phyloP scores from a whole-genome alignment of 2,113 vertebrate genomes.

The Scopus umbretta region DNA sequence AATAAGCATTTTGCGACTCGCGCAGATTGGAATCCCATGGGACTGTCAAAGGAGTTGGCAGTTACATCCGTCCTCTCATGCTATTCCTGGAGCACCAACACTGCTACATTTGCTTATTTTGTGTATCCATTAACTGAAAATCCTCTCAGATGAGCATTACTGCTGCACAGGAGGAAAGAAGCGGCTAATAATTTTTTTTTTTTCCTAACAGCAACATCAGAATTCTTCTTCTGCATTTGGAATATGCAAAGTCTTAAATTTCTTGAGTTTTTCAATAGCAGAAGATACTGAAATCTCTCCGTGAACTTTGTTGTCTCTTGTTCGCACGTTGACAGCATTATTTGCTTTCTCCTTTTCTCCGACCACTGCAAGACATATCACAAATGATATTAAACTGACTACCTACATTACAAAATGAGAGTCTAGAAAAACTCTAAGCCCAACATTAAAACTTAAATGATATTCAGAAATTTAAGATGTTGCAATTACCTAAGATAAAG shows the following conservation, averaged over 20 bases:
- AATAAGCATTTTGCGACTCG: neutral
- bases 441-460: neutral
- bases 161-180: neutral
- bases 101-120: neutral
- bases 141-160: neutral
- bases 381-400: neutral
- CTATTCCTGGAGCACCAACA: neutral
- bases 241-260: slow-evolving; percentile 76
- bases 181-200: neutral
- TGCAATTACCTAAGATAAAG: slow-evolving; percentile 89
- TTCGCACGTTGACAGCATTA: slow-evolving; percentile 84
- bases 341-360: slow-evolving; percentile 91
- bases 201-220: slow-evolving; percentile 51
- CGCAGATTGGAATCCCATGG: neutral
- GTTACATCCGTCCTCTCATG: neutral
- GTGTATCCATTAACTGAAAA: neutral
- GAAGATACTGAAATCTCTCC: slow-evolving; percentile 80
- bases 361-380: slow-evolving; percentile 79
- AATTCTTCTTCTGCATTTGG: slow-evolving; percentile 87
- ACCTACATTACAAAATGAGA: neutral
- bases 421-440: neutral
- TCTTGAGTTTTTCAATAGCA: slow-evolving; percentile 81
- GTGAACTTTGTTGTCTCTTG: slow-evolving; percentile 92
- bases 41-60: neutral
- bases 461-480: neutral